A percentile compares a stretch with the other conserved stretches of the same genome.
These are phyloP conservation scores for Pseudotriccus pelzelni DNA, from an alignment of 2,797 vertebrate genomes.

Conservation along the genomic window DNA sequence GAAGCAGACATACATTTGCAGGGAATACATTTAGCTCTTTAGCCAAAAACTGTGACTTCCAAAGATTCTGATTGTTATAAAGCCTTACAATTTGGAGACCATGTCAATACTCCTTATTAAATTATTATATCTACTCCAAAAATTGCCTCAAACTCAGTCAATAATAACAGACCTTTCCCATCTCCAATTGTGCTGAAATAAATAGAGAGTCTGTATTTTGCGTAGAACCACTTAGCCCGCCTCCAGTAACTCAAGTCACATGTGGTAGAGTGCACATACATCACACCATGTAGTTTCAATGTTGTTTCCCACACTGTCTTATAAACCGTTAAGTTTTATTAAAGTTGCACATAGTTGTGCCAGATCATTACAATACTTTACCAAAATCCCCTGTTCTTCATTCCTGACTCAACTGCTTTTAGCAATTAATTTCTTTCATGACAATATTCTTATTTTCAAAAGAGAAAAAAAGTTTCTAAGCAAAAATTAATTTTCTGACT, in stretches of 20 bases:
- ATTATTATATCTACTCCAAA: neutral
- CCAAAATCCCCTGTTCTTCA: neutral
- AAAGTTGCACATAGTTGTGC: neutral
- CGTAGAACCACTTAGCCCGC: neutral
- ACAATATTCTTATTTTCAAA: neutral
- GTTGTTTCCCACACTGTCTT: neutral
- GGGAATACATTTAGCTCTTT: neutral
- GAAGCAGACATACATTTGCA: neutral
- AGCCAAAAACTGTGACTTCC: neutral
- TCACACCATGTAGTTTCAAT: neutral
- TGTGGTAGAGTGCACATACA: neutral
- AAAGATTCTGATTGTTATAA: neutral
- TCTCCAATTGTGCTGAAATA: constrained; percentile 1
- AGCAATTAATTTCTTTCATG: neutral
- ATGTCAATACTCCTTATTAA: neutral
- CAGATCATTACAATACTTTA: neutral
- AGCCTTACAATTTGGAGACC: neutral
- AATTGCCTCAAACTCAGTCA: neutral
- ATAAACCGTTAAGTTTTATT: neutral
- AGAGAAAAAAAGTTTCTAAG: neutral
- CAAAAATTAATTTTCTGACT: neutral
- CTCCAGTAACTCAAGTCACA: neutral
- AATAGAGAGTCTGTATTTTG: neutral
- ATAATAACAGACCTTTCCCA: neutral
- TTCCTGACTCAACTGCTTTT: neutral